Percentiles rank a stretch among this genome's conserved stretches.
Conservation (phyloP, 2,113 vertebrate genomes). For the Callopanchax toddi region DNA sequence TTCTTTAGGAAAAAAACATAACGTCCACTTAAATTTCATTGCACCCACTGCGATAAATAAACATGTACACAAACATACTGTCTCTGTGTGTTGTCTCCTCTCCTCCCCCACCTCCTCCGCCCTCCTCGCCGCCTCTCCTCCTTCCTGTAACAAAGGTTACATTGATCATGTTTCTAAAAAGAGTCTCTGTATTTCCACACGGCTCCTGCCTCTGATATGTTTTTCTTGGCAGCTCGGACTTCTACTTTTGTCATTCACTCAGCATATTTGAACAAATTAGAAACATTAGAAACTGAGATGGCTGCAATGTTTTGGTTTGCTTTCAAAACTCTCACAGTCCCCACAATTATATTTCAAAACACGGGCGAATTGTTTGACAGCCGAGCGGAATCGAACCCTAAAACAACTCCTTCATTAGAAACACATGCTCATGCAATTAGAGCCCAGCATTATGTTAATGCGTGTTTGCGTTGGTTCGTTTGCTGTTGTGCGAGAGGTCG, state of each 20-base stretch:
- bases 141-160: conserved; percentile 80
- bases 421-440: conserved; percentile 83
- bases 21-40: conserved; percentile 38
- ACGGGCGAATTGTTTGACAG: conserved; percentile 81
- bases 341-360: conserved; percentile 82
- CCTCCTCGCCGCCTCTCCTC: conserved; percentile 62
- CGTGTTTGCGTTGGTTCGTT: conserved; percentile 69
- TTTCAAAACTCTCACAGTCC: conserved; percentile 74
- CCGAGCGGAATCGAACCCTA: conserved; percentile 75
- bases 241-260: conserved; percentile 78
- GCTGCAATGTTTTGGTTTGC: conserved; percentile 80
- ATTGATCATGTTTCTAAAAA: conserved; percentile 82
- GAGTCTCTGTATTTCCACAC: conserved; percentile 68
- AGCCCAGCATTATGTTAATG: conserved; percentile 77
- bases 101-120: conserved; percentile 31
- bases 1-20: conserved; percentile 13
- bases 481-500: conserved; percentile 62
- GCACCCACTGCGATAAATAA: conserved; percentile 53
- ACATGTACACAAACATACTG: conserved; percentile 52
- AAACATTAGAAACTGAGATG: conserved; percentile 81
- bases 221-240: conserved; percentile 78
- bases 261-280: conserved; percentile 82
- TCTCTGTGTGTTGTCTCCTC: conserved; percentile 73
- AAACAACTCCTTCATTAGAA: conserved; percentile 85
- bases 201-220: conserved; percentile 74